Evolutionary conservation across 2,113 vertebrate species (phyloP).

Genomic region (Sorex fumeus): DNA sequence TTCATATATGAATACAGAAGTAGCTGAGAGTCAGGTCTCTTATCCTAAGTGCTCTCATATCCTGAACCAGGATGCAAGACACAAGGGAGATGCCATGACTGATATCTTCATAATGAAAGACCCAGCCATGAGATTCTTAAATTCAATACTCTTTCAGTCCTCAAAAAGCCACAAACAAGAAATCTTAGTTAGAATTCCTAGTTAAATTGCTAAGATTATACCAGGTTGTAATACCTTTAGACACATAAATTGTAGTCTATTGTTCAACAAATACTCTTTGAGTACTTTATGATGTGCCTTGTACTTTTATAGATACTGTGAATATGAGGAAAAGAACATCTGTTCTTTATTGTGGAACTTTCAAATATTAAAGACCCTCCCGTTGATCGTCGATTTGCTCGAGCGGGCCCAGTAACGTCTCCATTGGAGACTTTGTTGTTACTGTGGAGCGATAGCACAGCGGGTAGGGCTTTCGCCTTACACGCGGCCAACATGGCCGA

Average conservation of each 20-base stretch:
- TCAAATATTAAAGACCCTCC: too few relatives aligned
- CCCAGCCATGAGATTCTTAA: not conserved
- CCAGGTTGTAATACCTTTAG: not conserved
- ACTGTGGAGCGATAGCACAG: too few relatives aligned
- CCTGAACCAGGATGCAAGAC: not conserved
- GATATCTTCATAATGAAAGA: conserved; percentile 15
- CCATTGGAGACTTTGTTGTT: too few relatives aligned
- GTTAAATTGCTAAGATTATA: not conserved
- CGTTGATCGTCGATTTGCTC: too few relatives aligned
- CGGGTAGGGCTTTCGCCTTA: too few relatives aligned
- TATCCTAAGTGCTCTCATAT: not conserved
- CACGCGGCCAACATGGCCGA: too few relatives aligned
- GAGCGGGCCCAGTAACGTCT: too few relatives aligned
- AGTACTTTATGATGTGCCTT: not conserved
- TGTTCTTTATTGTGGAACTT: not conserved
- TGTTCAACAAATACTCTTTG: not conserved
- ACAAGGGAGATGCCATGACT: not conserved
- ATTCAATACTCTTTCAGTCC: not conserved
- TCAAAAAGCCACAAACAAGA: not conserved
- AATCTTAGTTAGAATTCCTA: not conserved
- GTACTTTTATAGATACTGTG: not conserved
- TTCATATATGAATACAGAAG: not conserved
- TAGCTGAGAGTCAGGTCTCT: not conserved
- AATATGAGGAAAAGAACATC: not conserved
- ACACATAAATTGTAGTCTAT: not conserved